Base-by-base conservation (phyloP, 2,888 invertebrate species). In the Leucoptera coffeella region DNA sequence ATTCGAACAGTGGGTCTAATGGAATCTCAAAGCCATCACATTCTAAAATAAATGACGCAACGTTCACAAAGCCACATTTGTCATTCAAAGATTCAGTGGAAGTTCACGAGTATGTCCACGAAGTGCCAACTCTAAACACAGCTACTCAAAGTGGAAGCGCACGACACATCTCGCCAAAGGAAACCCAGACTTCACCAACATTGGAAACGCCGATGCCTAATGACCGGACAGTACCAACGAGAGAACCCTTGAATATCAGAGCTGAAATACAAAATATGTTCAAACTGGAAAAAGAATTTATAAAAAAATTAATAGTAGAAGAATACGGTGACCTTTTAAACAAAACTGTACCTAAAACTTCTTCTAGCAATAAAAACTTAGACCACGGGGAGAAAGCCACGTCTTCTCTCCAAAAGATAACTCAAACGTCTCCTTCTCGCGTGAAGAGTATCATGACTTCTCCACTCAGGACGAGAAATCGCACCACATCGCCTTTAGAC, bases 381-480 rank as follows among this genome's bases (percentile, higher is more conserved):
- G 37, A 38, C n/a, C 39, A 42, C 13, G 35, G 28, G 13, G 38
- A 26, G 6, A 48, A 40, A 23, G 67, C 65, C 34, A 32, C 50
- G 3, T 35, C 42, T 10, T 45, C 53, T 2, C 40, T 41, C 8
- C 65, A 58, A 24, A 71, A 69, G 38, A 54, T 58, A 27, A 72
- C 71, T 3, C 72, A 72, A 38, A 72, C 72, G 1, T 67, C 71
- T 4, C 69, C 69, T 3, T 54, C 59, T 15, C 61, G 48, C 21
- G 58, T 58, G 0, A 65, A 61, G 39, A 47, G 52, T 38, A 50
- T 61, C 1, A 71, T 65, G 67, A 72, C 71, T 2, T 72, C 71
- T 10, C 71, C 72, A 4, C 55, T 50, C 12, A 50, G 34, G 35
- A 58, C 57, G 9, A 65, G 64, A 38, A 61, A 61, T 2, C 51